phyloP scores from a whole-genome alignment of 2,888 invertebrate species.

The Synanthedon myopaeformis region DNA sequence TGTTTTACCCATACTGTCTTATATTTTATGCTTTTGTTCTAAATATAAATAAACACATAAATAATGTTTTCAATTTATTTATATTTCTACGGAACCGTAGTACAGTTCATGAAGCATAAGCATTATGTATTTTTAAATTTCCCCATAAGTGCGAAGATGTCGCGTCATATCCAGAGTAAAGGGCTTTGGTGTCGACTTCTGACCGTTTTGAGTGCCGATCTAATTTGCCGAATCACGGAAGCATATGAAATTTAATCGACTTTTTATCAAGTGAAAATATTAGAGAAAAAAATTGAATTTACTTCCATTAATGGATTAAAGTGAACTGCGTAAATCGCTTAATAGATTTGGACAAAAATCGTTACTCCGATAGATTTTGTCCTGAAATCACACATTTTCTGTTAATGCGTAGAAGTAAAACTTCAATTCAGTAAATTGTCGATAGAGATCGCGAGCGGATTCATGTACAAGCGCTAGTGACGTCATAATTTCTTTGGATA shows the following conservation, averaged over 20 bases:
- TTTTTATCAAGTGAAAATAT: slow-evolving; percentile 15
- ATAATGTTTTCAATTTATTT: too few species aligned
- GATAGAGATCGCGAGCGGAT: too few species aligned
- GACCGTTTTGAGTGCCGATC: slow-evolving; percentile 65
- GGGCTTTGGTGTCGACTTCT: slow-evolving; percentile 57
- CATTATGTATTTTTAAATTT: slow-evolving; percentile 35
- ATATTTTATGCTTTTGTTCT: not conserved
- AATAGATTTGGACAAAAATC: too few species aligned
- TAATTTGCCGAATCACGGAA: slow-evolving; percentile 64
- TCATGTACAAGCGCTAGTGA: too few species aligned
- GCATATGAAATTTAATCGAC: slow-evolving; percentile 62
- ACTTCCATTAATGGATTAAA: not conserved
- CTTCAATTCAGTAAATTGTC: too few species aligned
- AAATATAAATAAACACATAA: too few species aligned
- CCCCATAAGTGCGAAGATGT: slow-evolving; percentile 36
- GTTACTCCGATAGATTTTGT: too few species aligned
- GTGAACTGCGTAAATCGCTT: too few species aligned
- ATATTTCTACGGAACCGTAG: slow-evolving; percentile 28
- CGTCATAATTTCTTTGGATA: not conserved
- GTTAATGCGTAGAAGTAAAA: too few species aligned
- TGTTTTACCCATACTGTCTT: too few species aligned
- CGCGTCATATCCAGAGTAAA: slow-evolving; percentile 40
- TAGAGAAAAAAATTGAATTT: not conserved
- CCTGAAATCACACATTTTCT: too few species aligned
- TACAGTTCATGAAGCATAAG: not conserved